Evolutionary conservation across 2,113 vertebrate genomes (phyloP).

Genomic region (Empidonax alnorum): DNA sequence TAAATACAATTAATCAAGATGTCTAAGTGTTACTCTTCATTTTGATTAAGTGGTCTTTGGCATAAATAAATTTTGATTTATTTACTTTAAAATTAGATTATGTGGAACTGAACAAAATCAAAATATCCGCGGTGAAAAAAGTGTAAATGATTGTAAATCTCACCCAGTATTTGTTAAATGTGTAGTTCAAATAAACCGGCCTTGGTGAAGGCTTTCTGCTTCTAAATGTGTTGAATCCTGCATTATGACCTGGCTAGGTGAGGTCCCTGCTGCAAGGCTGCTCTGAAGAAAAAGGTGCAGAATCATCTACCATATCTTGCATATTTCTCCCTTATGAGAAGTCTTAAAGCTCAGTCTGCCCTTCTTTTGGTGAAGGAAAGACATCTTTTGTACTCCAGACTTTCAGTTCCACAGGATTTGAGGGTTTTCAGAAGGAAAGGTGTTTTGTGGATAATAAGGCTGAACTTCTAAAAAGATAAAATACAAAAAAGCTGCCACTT

Average conservation of each 20-base stretch:
- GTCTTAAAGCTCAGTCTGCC: background rate
- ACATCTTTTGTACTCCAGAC: background rate
- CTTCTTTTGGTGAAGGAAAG: background rate
- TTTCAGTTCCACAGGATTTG: background rate
- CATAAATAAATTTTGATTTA: background rate
- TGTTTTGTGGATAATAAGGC: background rate
- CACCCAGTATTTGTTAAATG: background rate
- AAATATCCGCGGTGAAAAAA: background rate
- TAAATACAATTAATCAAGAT: background rate
- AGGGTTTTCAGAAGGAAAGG: background rate
- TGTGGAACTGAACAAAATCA: background rate
- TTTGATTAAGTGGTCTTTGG: background rate
- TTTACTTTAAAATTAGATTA: background rate
- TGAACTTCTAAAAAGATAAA: background rate
- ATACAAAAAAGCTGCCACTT: background rate
- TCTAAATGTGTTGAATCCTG: background rate
- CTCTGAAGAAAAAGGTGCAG: background rate
- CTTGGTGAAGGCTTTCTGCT: background rate
- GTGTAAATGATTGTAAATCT: background rate
- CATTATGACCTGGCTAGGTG: background rate
- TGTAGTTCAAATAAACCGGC: background rate
- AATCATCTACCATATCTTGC: background rate
- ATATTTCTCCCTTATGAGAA: background rate
- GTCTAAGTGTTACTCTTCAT: background rate
- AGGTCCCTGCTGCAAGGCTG: background rate